These are phyloP conservation scores for Trilocha varians DNA, from an alignment of 2,888 invertebrate genomes.

Conservation along the genomic window DNA sequence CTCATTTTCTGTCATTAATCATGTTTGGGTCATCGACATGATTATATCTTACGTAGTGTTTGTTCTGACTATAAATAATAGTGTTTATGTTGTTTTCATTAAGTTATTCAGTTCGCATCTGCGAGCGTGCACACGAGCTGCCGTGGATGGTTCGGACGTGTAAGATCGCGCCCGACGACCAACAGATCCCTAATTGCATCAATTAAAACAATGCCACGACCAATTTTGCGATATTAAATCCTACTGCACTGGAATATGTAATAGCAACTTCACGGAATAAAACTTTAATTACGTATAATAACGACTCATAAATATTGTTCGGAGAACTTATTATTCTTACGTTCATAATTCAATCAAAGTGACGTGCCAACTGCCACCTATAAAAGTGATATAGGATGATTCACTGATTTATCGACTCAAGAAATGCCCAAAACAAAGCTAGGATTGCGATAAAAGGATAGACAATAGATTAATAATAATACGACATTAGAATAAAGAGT, in stretches of 20 bases:
- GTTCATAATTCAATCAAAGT: too few relatives aligned
- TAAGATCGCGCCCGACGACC: conserved; percentile 20
- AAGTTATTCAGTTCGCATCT: conserved; percentile 42
- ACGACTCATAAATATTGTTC: too few relatives aligned
- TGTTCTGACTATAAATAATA: conserved; percentile 15
- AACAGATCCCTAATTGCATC: conserved; percentile 43
- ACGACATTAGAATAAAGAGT: too few relatives aligned
- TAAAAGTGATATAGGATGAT: too few relatives aligned
- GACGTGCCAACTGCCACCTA: too few relatives aligned
- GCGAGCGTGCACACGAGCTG: conserved; percentile 31
- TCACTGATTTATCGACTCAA: too few relatives aligned
- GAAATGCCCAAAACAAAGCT: too few relatives aligned
- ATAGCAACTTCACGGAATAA: conserved; percentile 23
- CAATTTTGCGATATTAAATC: conserved; percentile 36
- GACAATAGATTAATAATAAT: too few relatives aligned
- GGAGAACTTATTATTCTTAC: too few relatives aligned
- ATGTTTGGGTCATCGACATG: conserved; percentile 14
- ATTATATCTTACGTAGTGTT: conserved; percentile 12
- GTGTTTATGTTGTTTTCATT: conserved; percentile 31
- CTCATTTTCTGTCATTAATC: conserved; percentile 7
- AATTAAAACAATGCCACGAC: conserved; percentile 37
- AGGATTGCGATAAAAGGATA: too few relatives aligned
- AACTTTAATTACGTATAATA: conserved; percentile 12
- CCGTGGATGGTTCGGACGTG: conserved; percentile 29
- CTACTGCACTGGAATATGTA: conserved; percentile 38